phyloP scores from a whole-genome alignment of 2,888 invertebrate species.

The Chloromyia formosa region DNA sequence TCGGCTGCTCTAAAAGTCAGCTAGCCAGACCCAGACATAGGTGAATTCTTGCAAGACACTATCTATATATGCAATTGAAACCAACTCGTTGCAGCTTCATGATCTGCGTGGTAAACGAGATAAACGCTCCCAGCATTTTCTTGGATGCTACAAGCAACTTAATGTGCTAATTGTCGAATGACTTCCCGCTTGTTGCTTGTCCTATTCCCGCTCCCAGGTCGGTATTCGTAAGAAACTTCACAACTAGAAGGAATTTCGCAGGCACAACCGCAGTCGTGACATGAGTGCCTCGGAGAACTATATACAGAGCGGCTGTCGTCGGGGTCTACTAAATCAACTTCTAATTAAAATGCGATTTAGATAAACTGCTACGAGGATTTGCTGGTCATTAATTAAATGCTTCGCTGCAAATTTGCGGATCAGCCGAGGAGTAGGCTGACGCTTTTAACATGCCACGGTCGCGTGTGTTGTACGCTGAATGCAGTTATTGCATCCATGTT shows the following conservation, averaged over 20 bases:
- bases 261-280: conserved; percentile 13
- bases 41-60: not conserved
- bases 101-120: conserved; percentile 2
- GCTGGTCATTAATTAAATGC: conserved; percentile 48
- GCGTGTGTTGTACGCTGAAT: conserved; percentile 15
- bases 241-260: not conserved
- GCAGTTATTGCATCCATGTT: conserved; percentile 11
- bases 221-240: not conserved
- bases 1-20: no score
- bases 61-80: not conserved
- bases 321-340: conserved; percentile 47
- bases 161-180: conserved; percentile 36
- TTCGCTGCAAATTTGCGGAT: conserved; percentile 17
- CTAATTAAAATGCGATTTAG: conserved; percentile 50
- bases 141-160: not conserved
- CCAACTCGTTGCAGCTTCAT: conserved; percentile 15
- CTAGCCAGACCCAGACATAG: not conserved
- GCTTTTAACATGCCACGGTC: conserved; percentile 22
- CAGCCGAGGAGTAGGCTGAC: conserved; percentile 14
- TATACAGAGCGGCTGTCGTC: not conserved
- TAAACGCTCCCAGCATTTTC: conserved; percentile 15
- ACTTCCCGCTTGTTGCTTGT: conserved; percentile 1
- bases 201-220: not conserved
- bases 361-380: conserved; percentile 47
- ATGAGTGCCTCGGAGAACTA: conserved; percentile 7